Evolutionary conservation across 2,113 vertebrate species (phyloP).

Genomic region (Tenebrosternarchus preto): DNA sequence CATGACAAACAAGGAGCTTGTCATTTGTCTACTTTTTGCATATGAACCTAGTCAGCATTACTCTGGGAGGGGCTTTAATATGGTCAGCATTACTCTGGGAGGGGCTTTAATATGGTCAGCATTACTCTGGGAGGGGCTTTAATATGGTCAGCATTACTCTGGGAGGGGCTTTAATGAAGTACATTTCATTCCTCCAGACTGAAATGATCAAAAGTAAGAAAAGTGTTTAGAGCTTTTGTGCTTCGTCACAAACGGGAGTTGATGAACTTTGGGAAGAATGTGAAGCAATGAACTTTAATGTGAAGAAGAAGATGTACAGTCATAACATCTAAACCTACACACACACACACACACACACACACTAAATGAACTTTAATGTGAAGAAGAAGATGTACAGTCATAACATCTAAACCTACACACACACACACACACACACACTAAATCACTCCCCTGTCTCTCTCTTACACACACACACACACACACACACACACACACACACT

Average conservation of each 20-base stretch:
- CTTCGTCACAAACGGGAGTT: background rate
- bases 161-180: conserved; percentile 1
- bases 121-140: background rate
- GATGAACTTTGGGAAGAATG: too few relatives aligned
- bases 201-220: background rate
- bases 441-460: too few relatives aligned
- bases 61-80: conserved; percentile 1
- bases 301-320: background rate
- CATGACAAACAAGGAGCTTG: background rate
- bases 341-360: too few relatives aligned
- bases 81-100: too few relatives aligned
- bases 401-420: too few relatives aligned
- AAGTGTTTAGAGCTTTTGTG: background rate
- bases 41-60: too few relatives aligned
- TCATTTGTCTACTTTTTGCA: background rate
- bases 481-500: too few relatives aligned
- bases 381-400: background rate
- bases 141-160: background rate
- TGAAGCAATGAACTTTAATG: background rate
- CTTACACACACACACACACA: too few relatives aligned
- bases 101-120: conserved; percentile 2
- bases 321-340: too few relatives aligned
- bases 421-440: too few relatives aligned
- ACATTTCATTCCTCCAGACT: background rate
- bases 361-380: too few relatives aligned